A percentile compares a stretch with the other conserved stretches of the same genome.
Evolutionary conservation across 2,888 invertebrate genomes (phyloP).

Genomic region (Sphinx pinastri): DNA sequence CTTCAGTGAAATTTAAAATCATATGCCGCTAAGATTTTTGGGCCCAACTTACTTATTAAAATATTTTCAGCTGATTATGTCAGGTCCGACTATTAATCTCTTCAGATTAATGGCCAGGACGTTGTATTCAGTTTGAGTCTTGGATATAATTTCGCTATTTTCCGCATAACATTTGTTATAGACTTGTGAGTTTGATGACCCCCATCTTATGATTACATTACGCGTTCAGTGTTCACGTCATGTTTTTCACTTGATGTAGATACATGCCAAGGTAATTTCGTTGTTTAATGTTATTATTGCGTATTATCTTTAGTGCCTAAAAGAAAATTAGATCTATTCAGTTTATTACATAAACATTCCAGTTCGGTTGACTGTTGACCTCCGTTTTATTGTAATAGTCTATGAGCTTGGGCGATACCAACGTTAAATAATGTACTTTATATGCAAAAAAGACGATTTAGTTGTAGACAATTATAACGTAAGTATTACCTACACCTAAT

Average conservation of each 20-base stretch:
- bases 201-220: background rate
- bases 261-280: background rate
- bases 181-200: background rate
- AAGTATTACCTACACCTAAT: no score
- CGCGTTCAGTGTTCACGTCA: background rate
- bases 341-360: constrained; percentile 24
- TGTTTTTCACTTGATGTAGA: background rate
- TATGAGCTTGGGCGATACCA: background rate
- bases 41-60: background rate
- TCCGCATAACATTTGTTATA: background rate
- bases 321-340: constrained; percentile 26
- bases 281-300: constrained; percentile 5
- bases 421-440: background rate
- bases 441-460: background rate
- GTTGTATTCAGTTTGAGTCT: constrained; percentile 10
- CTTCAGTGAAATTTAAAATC: background rate
- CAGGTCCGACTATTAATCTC: constrained; percentile 11
- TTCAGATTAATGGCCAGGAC: constrained; percentile 8
- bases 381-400: constrained; percentile 9
- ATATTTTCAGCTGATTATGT: constrained; percentile 14
- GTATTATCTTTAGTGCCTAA: constrained; percentile 22
- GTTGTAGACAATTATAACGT: background rate
- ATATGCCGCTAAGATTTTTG: background rate
- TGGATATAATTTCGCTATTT: background rate
- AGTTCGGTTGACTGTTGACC: constrained; percentile 17